Conservation (phyloP, 2,113 vertebrate genomes). For the Perca schrenkii region DNA sequence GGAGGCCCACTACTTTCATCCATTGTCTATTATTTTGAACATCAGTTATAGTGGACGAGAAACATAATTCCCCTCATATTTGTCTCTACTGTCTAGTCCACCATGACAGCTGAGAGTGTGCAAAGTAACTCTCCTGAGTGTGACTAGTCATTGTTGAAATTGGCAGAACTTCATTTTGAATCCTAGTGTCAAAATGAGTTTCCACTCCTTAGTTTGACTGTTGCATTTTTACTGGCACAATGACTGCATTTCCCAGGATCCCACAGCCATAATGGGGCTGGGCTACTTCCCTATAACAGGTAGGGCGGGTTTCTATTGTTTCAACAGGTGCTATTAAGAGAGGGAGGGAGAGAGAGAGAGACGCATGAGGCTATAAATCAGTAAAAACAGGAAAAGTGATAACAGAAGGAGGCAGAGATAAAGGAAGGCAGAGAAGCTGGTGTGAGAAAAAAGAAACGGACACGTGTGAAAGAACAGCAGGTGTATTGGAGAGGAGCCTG, state of each 20-base stretch:
- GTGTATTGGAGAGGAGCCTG: constrained; percentile 42
- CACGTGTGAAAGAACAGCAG: constrained; percentile 36
- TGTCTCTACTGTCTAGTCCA: not conserved
- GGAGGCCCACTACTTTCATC: not conserved
- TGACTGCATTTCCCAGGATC: constrained; percentile 86
- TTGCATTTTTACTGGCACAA: not conserved
- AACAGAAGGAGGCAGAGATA: constrained; percentile 29
- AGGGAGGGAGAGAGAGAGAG: constrained; percentile 16
- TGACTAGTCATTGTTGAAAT: not conserved
- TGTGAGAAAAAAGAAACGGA: not conserved
- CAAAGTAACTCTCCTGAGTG: not conserved
- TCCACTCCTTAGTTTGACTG: not conserved
- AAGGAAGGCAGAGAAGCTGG: not conserved
- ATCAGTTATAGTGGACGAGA: not conserved
- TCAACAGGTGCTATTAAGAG: constrained; percentile 60
- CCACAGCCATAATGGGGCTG: constrained; percentile 55
- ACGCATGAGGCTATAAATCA: not conserved
- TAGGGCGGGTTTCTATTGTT: constrained; percentile 77
- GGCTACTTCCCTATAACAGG: constrained; percentile 69
- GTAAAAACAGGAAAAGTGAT: constrained; percentile 47
- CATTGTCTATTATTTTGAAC: not conserved
- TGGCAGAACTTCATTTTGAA: not conserved
- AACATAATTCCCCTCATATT: not conserved
- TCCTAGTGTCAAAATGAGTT: not conserved
- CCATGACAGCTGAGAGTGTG: no score